phyloP scores from a whole-genome alignment of 2,888 invertebrate genomes.

The Euclidia mi region DNA sequence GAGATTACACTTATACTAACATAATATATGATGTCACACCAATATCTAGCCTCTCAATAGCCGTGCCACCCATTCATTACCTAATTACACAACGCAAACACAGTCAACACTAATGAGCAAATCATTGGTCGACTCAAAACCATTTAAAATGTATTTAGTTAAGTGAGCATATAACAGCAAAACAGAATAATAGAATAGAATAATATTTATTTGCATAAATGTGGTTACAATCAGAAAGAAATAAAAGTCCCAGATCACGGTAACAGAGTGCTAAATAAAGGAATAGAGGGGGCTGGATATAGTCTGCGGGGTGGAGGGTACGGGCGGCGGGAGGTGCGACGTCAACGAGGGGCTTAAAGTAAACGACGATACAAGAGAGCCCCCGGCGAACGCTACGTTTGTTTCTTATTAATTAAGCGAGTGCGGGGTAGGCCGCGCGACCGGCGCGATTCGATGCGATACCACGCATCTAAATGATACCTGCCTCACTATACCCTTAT shows the following conservation, averaged over 20 bases:
- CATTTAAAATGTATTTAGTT: constrained; percentile 33
- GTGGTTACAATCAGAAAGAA: constrained; percentile 18
- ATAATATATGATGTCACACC: too few relatives aligned
- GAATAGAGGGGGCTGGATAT: constrained; percentile 25
- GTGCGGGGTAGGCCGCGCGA: constrained; percentile 15
- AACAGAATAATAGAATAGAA: too few relatives aligned
- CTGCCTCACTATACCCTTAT: background rate
- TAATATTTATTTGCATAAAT: too few relatives aligned
- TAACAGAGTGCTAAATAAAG: constrained; percentile 35
- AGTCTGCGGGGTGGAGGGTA: background rate
- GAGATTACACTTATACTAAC: too few relatives aligned
- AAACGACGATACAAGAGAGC: constrained; percentile 30
- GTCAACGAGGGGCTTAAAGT: constrained; percentile 24
- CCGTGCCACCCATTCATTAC: too few relatives aligned
- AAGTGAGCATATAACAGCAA: constrained; percentile 29
- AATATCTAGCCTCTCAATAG: too few relatives aligned
- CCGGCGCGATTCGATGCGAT: background rate
- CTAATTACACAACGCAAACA: constrained; percentile 9
- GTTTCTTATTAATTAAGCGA: constrained; percentile 57
- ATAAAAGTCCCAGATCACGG: constrained; percentile 32
- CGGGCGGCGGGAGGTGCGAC: background rate
- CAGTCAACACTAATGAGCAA: constrained; percentile 13
- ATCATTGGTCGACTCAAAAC: constrained; percentile 16
- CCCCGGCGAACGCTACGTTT: constrained; percentile 25
- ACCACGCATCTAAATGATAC: background rate